These are phyloP conservation scores for Rambutsinella grinnellia DNA, from an alignment of 2,888 invertebrate species.

Conservation along the genomic window DNA sequence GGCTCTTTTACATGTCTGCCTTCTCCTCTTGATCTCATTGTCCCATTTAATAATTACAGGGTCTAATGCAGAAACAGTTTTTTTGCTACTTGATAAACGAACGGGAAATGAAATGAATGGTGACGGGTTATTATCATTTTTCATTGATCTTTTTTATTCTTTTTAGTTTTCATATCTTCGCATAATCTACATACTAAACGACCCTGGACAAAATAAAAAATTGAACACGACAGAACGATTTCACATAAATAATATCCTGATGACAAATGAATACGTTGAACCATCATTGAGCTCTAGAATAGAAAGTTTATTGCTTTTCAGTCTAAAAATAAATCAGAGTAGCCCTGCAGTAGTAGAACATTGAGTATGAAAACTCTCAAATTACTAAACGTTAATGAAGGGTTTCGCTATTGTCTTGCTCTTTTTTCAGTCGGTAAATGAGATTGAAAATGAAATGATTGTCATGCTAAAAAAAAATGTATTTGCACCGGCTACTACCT, in stretches of 20 bases:
- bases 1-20: slow-evolving; percentile 10
- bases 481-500: neutral
- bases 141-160: neutral
- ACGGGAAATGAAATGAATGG: slow-evolving; percentile 10
- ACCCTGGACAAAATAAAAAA: slow-evolving; percentile 45
- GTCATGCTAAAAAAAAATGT: neutral
- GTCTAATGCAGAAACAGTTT: neutral
- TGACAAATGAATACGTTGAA: neutral
- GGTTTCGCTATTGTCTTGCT: neutral
- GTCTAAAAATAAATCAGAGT: neutral
- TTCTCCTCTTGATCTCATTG: slow-evolving; percentile 33
- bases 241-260: neutral
- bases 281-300: too few relatives aligned
- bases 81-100: neutral
- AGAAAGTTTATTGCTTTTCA: neutral
- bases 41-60: slow-evolving; percentile 25
- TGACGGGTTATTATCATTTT: slow-evolving; percentile 3
- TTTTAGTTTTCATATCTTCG: slow-evolving; percentile 3
- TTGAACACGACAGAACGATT: slow-evolving; percentile 3
- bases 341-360: neutral
- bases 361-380: neutral
- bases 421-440: neutral
- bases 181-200: slow-evolving; percentile 49
- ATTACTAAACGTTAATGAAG: neutral
- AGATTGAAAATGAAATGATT: neutral